A percentile compares a stretch with the other conserved stretches of the same genome.
Evolutionary conservation across 2,797 vertebrate species (phyloP).

Genomic region (Acanthopagrus latus): DNA sequence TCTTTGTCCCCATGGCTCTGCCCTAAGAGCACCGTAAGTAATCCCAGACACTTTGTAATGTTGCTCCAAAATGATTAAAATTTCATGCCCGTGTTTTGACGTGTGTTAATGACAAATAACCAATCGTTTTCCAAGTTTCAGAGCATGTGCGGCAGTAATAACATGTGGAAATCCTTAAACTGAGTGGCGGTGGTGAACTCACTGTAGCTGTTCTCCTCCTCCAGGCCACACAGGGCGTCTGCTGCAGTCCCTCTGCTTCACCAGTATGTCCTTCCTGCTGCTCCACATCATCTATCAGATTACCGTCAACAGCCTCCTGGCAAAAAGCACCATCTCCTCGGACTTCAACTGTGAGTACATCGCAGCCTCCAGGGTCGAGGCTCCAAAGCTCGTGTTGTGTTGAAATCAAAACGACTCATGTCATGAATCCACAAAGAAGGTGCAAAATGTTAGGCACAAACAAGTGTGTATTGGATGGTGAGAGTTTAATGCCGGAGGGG

Average conservation of each 20-base stretch:
- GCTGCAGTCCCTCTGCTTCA: slow-evolving; percentile 96
- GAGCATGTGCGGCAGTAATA: slow-evolving; percentile 25
- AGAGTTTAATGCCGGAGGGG: too few relatives aligned
- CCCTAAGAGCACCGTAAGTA: background rate
- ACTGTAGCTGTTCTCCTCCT: slow-evolving; percentile 58
- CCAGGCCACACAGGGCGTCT: slow-evolving; percentile 96
- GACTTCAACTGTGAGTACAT: slow-evolving; percentile 95
- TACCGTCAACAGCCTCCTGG: slow-evolving; percentile 94
- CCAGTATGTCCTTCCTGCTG: slow-evolving; percentile 95
- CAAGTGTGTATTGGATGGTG: background rate
- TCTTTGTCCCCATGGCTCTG: slow-evolving; percentile 13
- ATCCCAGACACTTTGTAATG: background rate
- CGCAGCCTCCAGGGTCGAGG: slow-evolving; percentile 27
- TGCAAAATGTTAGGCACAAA: background rate
- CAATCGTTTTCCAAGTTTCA: slow-evolving; percentile 25
- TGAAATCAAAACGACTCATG: slow-evolving; percentile 16
- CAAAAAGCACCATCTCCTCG: slow-evolving; percentile 84
- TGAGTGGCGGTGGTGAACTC: slow-evolving; percentile 44
- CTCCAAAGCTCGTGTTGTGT: slow-evolving; percentile 19
- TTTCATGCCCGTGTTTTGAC: background rate
- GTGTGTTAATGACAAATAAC: slow-evolving; percentile 8
- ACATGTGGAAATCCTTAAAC: slow-evolving; percentile 65
- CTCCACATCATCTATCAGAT: slow-evolving; percentile 98
- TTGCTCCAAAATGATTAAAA: background rate
- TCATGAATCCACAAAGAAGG: slow-evolving; percentile 21